Base-by-base conservation (phyloP, 1,140 invertebrate genomes). In the Drosophila leontia region DNA sequence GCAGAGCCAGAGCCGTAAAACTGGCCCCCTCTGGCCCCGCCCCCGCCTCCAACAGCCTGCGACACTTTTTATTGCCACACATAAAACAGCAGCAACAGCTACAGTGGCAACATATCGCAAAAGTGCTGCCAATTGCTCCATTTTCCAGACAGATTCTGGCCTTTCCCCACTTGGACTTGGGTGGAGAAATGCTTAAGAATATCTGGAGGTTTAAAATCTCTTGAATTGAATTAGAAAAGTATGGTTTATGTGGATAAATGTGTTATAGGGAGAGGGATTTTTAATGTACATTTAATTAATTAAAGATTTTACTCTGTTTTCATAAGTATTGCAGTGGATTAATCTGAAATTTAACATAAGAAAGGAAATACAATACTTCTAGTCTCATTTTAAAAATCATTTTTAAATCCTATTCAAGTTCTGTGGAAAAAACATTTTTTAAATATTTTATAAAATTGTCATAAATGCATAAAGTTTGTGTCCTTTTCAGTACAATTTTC, bases 41-140 rank as follows among this genome's bases (percentile, higher is more conserved):
- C 39, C n/a, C 32, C 56, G 59, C 63, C 41, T 19, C 32, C 55
- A 53, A 35, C 15, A 53, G 78, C 44, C 68, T 87, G 84, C 83
- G 71, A 87, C 83, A 88, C 64, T 87, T 87, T 87, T 87, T 87
- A 87, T 88, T 80, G 85, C 84, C 79, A 64, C 74, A 78, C 77
- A 87, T 90, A 87, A 80, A 87, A 87, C 80, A 83, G 76, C 51
- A 84, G 67, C 50, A 79, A 51, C 75, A 81, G 48, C 51, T 76
- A 53, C 48, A 74, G 32, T 39, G 57, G 42, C 48, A 78, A 15
- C 59, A 65, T 39, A 56, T 56, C 35, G 45, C 51, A 71, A 56
- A 41, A 56, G 53, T 56, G 53, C 35, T 56, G 53, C 53, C 53
- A 56, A 56, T 56, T 56, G 19, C 35, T 26, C 53, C 35, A 26